These are phyloP conservation scores for Entomobrya multifasciata DNA, from an alignment of 2,888 invertebrate genomes.

Conservation along the genomic window DNA sequence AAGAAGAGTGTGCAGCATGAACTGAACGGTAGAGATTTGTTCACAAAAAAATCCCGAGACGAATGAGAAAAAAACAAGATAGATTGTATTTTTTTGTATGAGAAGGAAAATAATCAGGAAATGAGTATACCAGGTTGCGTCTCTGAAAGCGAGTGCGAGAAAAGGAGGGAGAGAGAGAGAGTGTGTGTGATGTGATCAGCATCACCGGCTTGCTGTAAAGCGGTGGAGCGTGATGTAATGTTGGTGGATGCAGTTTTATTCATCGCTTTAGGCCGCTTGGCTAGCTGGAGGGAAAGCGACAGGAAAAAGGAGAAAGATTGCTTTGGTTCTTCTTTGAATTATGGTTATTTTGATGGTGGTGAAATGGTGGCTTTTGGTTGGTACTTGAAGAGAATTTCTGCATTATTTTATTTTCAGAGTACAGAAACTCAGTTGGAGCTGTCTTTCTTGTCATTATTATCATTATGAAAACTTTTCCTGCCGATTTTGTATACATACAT, in stretches of 20 bases:
- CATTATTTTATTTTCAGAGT: too few species aligned
- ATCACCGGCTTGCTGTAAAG: too few species aligned
- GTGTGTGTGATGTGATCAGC: background rate
- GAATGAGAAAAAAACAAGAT: constrained; percentile 31
- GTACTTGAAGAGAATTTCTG: constrained; percentile 30
- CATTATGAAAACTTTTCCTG: background rate
- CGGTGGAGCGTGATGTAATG: too few species aligned
- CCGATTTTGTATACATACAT: background rate
- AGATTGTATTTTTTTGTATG: constrained; percentile 25
- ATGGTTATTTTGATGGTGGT: too few species aligned
- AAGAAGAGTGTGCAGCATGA: background rate
- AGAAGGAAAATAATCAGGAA: constrained; percentile 20
- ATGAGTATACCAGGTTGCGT: constrained; percentile 4
- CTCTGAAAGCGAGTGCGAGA: too few species aligned
- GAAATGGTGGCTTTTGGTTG: background rate
- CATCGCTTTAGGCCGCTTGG: background rate
- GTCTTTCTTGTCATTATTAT: background rate
- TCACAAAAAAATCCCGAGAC: background rate
- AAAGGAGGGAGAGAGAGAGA: too few species aligned
- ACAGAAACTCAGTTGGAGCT: too few species aligned
- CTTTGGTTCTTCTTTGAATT: background rate
- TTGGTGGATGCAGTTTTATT: constrained; percentile 15
- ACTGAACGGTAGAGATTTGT: background rate
- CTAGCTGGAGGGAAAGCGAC: background rate
- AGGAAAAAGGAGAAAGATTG: constrained; percentile 11